These are phyloP conservation scores for Cavia aperea DNA, from an alignment of 2,113 vertebrate species.

Conservation along the genomic window DNA sequence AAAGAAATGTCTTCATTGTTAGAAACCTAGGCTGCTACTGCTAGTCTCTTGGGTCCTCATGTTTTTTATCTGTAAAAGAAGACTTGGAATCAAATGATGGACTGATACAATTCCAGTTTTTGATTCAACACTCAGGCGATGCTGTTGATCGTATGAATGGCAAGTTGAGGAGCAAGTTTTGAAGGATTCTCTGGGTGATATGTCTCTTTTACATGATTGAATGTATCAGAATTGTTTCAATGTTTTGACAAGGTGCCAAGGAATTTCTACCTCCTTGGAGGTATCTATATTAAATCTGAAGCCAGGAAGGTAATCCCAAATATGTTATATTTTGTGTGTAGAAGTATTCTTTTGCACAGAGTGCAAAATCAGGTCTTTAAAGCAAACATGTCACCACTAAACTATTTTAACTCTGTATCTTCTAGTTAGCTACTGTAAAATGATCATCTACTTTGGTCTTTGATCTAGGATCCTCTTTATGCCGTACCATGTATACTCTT, in stretches of 20 bases:
- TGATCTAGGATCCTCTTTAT: not conserved
- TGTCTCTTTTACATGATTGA: constrained; percentile 13
- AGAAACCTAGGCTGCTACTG: not conserved
- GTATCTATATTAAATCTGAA: constrained; percentile 17
- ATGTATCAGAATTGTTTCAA: constrained; percentile 7
- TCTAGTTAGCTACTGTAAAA: not conserved
- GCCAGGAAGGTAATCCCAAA: not conserved
- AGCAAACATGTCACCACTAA: not conserved
- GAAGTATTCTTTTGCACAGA: not conserved
- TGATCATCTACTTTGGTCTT: not conserved
- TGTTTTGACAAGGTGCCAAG: constrained; percentile 26
- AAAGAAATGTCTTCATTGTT: not conserved
- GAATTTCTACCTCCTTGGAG: not conserved
- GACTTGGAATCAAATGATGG: not conserved
- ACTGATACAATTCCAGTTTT: not conserved
- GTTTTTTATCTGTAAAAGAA: constrained; percentile 1
- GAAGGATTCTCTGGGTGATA: not conserved
- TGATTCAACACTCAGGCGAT: not conserved
- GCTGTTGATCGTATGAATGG: not conserved
- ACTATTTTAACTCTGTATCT: not conserved
- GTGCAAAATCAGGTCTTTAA: not conserved
- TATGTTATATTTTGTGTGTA: not conserved
- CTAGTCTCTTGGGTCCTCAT: not conserved
- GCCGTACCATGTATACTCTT: not conserved
- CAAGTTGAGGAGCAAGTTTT: not conserved